Evolutionary conservation across 2,113 vertebrate genomes (phyloP), one percentile per base, ranked within the genome.

Genomic region (Fulmarus glacialis): DNA sequence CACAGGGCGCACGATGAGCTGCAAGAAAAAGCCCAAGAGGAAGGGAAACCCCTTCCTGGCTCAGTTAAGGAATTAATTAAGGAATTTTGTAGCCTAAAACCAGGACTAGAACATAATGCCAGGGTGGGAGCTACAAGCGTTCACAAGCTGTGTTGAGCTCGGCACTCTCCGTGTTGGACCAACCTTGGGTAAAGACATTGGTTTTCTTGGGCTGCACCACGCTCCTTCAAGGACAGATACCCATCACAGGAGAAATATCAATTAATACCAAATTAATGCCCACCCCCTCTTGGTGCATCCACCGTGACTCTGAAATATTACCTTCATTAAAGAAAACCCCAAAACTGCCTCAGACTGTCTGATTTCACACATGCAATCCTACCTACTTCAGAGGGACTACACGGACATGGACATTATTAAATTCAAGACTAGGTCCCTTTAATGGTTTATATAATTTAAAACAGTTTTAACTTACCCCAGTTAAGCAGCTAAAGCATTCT

Each of bases 101-200:
- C 47, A 71, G 45, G 71, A n/a, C 15, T 13, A 20, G 38, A 75
- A 60, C 2, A 7, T 14, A 12, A 60, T 2, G 34, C 58, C 60
- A 71, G 60, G 60, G 38, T 30, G 38, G 29, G 82, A 73, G 59
- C 73, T 55, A 0, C 32, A 42, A 34, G 56, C 22, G 73, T 30
- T 70, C 52, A 9, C 55, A 36, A 66, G 60, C 27, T 32, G 48
- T 4, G 1, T 0, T 1, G 20, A 34, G 75, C 71, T 92, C 73
- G 29, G 53, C 24, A 0, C 13, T 38, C 9, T 11, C 71, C 2
- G 0, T 6, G 20, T 23, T 4, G 24, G 13, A 32, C 8, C 45
- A 38, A 6, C 43, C n/a, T 16, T 11, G 59, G 68, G 15, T 12
- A 26, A 52, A 67, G 63, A 64, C 12, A 3, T 2, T 2, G 2